phyloP scores from a whole-genome alignment of 2,113 vertebrate species.

The Spilogale gracilis region DNA sequence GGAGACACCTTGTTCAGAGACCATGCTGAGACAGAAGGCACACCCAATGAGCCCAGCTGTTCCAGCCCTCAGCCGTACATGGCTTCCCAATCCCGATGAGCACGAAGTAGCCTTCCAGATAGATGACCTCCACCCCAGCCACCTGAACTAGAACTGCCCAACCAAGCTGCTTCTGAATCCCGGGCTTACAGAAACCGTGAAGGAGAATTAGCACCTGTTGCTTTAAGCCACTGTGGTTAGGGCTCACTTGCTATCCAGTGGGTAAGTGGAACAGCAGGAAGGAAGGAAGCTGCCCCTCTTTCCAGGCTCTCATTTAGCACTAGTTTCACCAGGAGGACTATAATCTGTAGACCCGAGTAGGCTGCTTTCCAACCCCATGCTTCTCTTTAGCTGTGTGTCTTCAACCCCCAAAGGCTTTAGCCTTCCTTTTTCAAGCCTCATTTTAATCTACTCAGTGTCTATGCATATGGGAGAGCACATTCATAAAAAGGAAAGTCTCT shows the following conservation, averaged over 20 bases:
- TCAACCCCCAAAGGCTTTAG: neutral
- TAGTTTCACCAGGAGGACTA: neutral
- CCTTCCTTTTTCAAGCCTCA: neutral
- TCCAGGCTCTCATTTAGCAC: too few relatives aligned
- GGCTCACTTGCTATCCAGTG: neutral
- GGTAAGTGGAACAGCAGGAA: neutral
- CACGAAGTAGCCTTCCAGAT: neutral
- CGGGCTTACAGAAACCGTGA: neutral
- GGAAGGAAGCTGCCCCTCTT: neutral
- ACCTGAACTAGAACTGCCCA: neutral
- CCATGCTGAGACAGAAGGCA: neutral
- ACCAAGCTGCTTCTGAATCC: neutral
- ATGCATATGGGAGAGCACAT: neutral
- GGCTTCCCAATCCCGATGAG: neutral
- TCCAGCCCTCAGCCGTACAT: neutral
- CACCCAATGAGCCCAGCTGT: neutral
- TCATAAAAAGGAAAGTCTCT: neutral
- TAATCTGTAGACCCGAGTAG: neutral
- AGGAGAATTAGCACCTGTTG: neutral
- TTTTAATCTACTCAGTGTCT: neutral
- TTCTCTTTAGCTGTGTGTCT: neutral
- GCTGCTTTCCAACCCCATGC: neutral
- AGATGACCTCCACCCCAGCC: neutral
- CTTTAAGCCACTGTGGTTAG: neutral
- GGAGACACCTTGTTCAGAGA: neutral